Conservation (phyloP, 2,888 invertebrate species). For the Eupithecia exiguata region DNA sequence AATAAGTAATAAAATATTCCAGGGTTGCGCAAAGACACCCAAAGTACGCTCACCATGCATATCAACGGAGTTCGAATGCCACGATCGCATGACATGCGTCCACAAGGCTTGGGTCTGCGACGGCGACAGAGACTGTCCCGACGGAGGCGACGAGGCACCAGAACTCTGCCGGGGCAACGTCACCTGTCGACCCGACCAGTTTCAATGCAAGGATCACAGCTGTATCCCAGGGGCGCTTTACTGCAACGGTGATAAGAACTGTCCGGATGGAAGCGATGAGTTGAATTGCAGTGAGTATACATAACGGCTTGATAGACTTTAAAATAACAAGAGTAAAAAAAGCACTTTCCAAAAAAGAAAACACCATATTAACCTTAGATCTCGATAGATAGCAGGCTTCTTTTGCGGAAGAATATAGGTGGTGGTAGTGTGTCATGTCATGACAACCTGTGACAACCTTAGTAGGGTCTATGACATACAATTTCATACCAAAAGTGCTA, state of each 20-base stretch:
- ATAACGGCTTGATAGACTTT: background rate
- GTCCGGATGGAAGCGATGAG: conserved; percentile 94
- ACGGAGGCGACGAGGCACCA: conserved; percentile 90
- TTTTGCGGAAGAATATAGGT: background rate
- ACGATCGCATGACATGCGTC: conserved; percentile 91
- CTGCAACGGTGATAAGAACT: conserved; percentile 92
- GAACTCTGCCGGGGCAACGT: conserved; percentile 86
- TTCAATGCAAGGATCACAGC: conserved; percentile 91
- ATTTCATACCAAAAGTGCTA: background rate
- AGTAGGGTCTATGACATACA: background rate
- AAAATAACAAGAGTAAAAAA: background rate
- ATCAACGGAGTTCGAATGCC: conserved; percentile 90
- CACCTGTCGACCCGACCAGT: conserved; percentile 93
- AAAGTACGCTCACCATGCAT: conserved; percentile 86
- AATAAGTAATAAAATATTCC: conserved; percentile 49
- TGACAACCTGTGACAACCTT: background rate
- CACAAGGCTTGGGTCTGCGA: conserved; percentile 93
- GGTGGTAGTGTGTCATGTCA: background rate
- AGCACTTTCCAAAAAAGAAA: background rate
- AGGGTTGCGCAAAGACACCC: conserved; percentile 85
- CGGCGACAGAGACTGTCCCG: conserved; percentile 91
- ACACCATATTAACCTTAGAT: background rate
- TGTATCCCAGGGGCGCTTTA: conserved; percentile 92
- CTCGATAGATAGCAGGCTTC: background rate
- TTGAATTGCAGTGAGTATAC: conserved; percentile 88